These are phyloP conservation scores for Bombus picipes DNA, from an alignment of 1,140 invertebrate genomes.

Conservation along the genomic window DNA sequence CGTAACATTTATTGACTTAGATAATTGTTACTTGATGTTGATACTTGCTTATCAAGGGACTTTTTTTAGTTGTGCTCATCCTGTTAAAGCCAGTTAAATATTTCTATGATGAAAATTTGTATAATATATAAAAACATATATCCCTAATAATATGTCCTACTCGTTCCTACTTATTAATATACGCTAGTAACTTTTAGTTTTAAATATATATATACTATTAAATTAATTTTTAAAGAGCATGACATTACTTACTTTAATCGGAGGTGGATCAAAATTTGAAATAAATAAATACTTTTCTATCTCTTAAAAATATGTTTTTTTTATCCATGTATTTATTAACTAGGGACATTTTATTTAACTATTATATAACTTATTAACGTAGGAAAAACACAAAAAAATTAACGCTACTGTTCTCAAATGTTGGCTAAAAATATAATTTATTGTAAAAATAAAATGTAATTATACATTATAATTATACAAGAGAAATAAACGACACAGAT, in stretches of 20 bases:
- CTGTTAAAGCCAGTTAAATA: background rate
- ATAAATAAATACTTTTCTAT: background rate
- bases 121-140: background rate
- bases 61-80: background rate
- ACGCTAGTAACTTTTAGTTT: conserved; percentile 84
- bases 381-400: background rate
- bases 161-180: conserved; percentile 83
- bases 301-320: background rate
- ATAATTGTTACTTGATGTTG: background rate
- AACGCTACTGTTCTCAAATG: background rate
- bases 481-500: conserved; percentile 27
- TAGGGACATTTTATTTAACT: too few species aligned
- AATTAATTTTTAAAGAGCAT: background rate
- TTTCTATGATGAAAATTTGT: background rate
- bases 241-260: background rate
- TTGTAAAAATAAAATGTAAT: conserved; percentile 44
- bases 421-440: background rate
- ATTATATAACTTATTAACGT: too few species aligned
- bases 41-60: background rate
- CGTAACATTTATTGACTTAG: background rate
- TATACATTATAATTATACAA: background rate
- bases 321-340: background rate
- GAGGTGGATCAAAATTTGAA: background rate
- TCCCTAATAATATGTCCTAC: background rate
- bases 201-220: background rate